A percentile compares a stretch with the other conserved stretches of the same genome.
phyloP scores from a whole-genome alignment of 2,113 vertebrate genomes.

The Megaceryle maxima region DNA sequence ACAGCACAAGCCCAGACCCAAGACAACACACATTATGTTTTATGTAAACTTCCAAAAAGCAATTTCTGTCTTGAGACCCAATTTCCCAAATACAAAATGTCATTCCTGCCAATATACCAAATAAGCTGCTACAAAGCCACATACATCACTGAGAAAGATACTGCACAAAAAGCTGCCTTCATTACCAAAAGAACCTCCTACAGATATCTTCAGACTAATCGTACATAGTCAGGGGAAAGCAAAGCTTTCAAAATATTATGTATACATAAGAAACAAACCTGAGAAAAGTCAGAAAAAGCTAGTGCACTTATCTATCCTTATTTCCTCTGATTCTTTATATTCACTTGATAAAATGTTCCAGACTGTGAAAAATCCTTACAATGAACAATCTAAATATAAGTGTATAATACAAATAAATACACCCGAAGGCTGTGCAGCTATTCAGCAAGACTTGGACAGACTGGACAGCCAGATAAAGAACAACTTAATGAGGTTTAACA shows the following conservation, averaged over 20 bases:
- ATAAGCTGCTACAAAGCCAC: background rate
- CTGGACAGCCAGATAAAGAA: too few relatives aligned
- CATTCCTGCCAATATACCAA: background rate
- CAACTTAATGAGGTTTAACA: too few relatives aligned
- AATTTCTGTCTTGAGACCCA: background rate
- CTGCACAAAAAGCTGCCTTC: background rate
- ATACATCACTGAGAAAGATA: background rate
- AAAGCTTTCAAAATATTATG: background rate
- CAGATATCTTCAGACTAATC: background rate
- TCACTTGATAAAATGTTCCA: background rate
- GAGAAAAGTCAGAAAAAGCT: background rate
- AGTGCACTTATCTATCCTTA: background rate
- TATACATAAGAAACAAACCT: background rate
- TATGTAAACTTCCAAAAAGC: background rate
- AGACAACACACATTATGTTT: background rate
- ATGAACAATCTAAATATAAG: background rate
- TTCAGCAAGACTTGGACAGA: too few relatives aligned
- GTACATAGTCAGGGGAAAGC: background rate
- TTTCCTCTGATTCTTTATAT: background rate
- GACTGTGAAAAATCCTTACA: background rate
- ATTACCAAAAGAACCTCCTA: background rate
- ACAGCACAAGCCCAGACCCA: accelerated
- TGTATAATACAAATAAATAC: too few relatives aligned
- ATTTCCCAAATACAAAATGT: background rate
- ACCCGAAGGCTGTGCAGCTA: too few relatives aligned